Percentiles rank a stretch among this genome's conserved stretches.
phyloP scores from a whole-genome alignment of 2,113 vertebrate species.

The Rana temporaria region DNA sequence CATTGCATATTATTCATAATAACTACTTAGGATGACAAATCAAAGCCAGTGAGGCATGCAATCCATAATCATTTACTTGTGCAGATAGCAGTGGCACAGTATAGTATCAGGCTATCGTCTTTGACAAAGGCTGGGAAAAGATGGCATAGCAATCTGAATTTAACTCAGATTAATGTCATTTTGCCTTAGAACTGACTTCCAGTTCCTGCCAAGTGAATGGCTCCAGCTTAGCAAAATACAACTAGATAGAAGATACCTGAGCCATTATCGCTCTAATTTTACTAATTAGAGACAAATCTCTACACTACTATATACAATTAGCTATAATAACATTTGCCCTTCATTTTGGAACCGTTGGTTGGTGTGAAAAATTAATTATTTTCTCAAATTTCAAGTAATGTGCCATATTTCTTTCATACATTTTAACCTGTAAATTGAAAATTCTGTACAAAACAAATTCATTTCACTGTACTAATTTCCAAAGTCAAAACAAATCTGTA shows the following conservation, averaged over 20 bases:
- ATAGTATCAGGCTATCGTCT: background rate
- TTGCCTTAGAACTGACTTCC: conserved; percentile 32
- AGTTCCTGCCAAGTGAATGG: background rate
- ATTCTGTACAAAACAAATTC: no score
- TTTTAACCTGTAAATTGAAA: no score
- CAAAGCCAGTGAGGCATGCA: conserved; percentile 51
- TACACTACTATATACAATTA: conserved; percentile 19
- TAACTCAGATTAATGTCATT: conserved; percentile 45
- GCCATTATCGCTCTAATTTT: conserved; percentile 8
- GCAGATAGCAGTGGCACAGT: conserved; percentile 23
- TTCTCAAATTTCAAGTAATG: background rate
- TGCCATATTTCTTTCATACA: no score
- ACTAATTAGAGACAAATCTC: conserved; percentile 14
- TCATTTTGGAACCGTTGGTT: background rate
- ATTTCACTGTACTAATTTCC: no score
- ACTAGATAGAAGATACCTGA: background rate
- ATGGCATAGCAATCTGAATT: conserved; percentile 28
- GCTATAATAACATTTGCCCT: conserved; percentile 10
- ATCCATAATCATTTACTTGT: conserved; percentile 49
- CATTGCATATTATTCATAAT: conserved; percentile 58
- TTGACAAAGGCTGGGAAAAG: conserved; percentile 17
- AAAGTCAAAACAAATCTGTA: no score
- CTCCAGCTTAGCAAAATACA: conserved; percentile 15
- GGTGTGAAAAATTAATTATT: no score
- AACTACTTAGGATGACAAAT: conserved; percentile 55